phyloP scores from a whole-genome alignment of 2,113 vertebrate species.

The Pseudois nayaur region DNA sequence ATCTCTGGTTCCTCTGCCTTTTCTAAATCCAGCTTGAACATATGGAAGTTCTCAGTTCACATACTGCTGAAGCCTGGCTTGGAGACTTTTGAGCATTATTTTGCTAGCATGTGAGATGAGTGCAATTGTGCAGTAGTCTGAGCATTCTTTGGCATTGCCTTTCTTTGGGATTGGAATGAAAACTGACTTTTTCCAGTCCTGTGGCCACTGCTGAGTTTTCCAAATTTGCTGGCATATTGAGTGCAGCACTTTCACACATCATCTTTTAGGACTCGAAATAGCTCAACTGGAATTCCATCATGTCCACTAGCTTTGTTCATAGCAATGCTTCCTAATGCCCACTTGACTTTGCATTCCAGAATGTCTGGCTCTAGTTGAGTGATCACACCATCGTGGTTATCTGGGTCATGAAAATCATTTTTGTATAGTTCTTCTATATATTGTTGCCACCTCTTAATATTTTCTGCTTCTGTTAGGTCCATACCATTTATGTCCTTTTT shows the following conservation, averaged over 20 bases:
- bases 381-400: not conserved
- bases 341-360: not conserved
- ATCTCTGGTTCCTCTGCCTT: not conserved
- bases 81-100: not conserved
- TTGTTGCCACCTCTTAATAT: not conserved
- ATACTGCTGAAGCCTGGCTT: not conserved
- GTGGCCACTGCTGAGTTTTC: not conserved
- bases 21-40: not conserved
- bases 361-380: not conserved
- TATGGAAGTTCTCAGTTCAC: not conserved
- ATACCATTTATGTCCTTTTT: not conserved
- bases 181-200: not conserved
- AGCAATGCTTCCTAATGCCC: not conserved
- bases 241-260: not conserved
- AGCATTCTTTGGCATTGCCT: not conserved
- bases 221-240: not conserved
- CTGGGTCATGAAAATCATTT: not conserved
- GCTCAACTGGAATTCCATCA: not conserved
- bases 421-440: not conserved
- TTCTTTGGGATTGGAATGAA: not conserved
- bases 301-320: rapidly evolving
- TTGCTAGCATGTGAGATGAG: not conserved
- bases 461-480: not conserved
- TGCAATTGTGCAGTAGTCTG: not conserved
- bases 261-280: not conserved